Percentiles rank a stretch among this genome's conserved stretches.
These are phyloP conservation scores for Mormyrus lacerda DNA, from an alignment of 2,113 vertebrate species.

Conservation along the genomic window DNA sequence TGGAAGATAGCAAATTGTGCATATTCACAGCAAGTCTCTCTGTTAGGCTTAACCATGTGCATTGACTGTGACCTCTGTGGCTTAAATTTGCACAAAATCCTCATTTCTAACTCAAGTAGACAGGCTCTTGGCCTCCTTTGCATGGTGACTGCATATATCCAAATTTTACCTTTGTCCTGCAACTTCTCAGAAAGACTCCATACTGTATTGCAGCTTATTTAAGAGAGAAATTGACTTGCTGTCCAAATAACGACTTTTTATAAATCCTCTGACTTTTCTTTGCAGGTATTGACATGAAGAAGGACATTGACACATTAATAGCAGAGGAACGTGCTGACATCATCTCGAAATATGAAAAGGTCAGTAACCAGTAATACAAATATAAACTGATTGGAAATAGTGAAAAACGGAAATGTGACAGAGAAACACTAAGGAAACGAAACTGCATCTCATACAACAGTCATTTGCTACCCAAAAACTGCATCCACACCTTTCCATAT, in stretches of 20 bases:
- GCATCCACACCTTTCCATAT: neutral
- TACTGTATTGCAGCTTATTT: neutral
- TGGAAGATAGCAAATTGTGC: too few relatives aligned
- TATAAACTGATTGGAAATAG: neutral
- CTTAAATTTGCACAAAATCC: neutral
- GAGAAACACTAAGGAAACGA: neutral
- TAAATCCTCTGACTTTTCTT: slow-evolving; percentile 5
- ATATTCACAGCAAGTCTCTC: too few relatives aligned
- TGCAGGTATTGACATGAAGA: slow-evolving; percentile 86
- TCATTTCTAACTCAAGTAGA: neutral
- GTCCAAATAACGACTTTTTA: neutral
- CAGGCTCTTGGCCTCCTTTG: neutral
- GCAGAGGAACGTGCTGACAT: slow-evolving; percentile 81
- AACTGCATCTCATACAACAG: neutral
- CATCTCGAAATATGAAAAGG: slow-evolving; percentile 79
- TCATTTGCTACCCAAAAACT: neutral
- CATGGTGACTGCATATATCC: neutral
- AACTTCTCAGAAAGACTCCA: neutral
- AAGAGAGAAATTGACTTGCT: neutral
- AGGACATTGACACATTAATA: slow-evolving; percentile 79
- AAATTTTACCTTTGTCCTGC: neutral
- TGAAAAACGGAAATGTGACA: neutral
- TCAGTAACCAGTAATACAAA: slow-evolving; percentile 38
- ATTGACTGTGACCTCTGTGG: neutral
- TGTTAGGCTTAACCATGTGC: neutral